These are phyloP conservation scores for Pterocles burchelli DNA, from an alignment of 2,113 vertebrate species.

Conservation along the genomic window DNA sequence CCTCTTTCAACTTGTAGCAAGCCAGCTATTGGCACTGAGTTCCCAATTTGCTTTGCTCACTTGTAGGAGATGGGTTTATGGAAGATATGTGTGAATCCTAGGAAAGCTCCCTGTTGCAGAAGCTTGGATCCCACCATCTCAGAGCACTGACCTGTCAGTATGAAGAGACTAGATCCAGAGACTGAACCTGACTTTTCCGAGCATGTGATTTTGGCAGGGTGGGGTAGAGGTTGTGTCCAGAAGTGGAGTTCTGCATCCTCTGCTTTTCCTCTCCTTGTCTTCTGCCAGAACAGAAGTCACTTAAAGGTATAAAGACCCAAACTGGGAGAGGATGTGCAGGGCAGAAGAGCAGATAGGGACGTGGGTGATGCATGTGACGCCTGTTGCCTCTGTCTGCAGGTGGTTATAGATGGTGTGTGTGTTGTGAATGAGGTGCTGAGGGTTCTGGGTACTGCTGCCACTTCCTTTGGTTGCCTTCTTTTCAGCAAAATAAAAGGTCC, in stretches of 20 bases:
- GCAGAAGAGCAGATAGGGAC: neutral
- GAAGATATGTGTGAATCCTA: neutral
- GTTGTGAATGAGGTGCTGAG: neutral
- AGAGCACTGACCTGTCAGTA: neutral
- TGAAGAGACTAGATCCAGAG: neutral
- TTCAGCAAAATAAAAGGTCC: neutral
- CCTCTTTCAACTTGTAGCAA: neutral
- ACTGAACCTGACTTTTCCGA: neutral
- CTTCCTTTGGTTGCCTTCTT: neutral
- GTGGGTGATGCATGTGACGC: neutral
- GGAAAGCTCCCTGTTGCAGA: neutral
- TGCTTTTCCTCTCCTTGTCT: neutral
- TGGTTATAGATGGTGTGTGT: neutral
- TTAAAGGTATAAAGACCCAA: neutral
- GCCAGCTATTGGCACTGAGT: neutral
- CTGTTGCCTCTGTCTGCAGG: neutral
- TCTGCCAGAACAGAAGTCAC: neutral
- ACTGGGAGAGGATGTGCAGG: neutral
- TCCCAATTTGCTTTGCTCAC: fast-evolving
- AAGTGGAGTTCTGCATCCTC: neutral
- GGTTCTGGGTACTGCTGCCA: neutral
- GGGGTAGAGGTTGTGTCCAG: neutral
- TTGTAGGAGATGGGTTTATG: neutral
- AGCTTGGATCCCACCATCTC: neutral
- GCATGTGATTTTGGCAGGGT: neutral